A percentile compares a stretch with the other conserved stretches of the same genome.
These are phyloP conservation scores for Acanthosepion pharaonis DNA, from an alignment of 2,888 invertebrate genomes.

Conservation along the genomic window DNA sequence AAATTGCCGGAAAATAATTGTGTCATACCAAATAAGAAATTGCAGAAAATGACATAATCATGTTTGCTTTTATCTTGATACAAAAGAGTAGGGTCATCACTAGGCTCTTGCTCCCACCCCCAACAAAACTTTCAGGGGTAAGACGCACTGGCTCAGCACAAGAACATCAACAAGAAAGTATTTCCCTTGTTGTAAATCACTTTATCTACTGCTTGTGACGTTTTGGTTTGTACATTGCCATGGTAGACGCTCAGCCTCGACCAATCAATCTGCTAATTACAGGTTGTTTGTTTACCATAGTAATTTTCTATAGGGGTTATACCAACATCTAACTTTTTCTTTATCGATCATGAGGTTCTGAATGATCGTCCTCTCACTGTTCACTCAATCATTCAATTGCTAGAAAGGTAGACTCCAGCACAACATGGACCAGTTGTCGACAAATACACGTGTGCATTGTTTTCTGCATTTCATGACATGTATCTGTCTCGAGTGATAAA, in stretches of 20 bases:
- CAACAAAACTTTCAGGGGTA: too few species aligned
- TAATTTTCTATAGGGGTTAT: background rate
- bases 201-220: background rate
- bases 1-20: too few species aligned
- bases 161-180: background rate
- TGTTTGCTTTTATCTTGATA: too few species aligned
- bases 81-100: too few species aligned
- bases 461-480: background rate
- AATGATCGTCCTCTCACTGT: background rate
- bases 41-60: too few species aligned
- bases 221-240: background rate
- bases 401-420: background rate
- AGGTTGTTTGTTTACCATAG: background rate
- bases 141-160: too few species aligned
- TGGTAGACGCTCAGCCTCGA: background rate
- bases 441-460: background rate
- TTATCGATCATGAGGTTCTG: background rate
- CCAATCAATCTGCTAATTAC: background rate
- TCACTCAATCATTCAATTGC: background rate
- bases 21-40: too few species aligned
- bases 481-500: background rate
- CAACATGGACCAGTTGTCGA: conserved; percentile 18
- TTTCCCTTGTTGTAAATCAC: background rate
- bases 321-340: background rate
- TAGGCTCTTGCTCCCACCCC: too few species aligned